Conservation (phyloP, 2,888 invertebrate species). For the Heliconius erato region DNA sequence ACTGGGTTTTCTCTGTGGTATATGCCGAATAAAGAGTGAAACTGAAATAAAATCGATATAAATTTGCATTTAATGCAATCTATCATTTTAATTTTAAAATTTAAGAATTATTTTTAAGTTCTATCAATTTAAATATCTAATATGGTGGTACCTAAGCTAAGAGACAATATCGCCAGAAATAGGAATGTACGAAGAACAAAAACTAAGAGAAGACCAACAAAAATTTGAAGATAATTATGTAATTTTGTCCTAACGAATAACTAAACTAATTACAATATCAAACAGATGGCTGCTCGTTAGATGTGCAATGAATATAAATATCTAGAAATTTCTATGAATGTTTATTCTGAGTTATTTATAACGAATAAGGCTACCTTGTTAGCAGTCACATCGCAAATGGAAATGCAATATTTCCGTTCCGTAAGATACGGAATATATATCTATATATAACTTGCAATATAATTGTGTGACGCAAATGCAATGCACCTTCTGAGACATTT, state of each 20-base stretch:
- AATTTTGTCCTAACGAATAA: neutral
- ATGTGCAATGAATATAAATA: no score
- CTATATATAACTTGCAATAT: conserved; percentile 56
- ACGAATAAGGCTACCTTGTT: conserved; percentile 39
- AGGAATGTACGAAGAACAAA: neutral
- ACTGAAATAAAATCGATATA: no score
- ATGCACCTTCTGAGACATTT: conserved; percentile 70
- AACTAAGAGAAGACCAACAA: neutral
- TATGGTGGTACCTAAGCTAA: no score
- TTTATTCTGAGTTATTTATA: conserved; percentile 12
- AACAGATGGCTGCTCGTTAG: neutral
- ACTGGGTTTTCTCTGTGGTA: no score
- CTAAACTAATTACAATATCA: neutral
- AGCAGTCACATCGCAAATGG: conserved; percentile 32
- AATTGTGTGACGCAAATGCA: conserved; percentile 72
- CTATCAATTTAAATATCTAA: no score
- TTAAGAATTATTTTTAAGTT: no score
- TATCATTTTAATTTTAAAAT: no score
- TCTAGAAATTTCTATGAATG: neutral
- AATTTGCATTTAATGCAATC: no score
- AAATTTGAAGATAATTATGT: neutral
- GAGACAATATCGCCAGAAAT: neutral
- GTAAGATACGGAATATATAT: conserved; percentile 17
- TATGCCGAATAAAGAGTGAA: no score
- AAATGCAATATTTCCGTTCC: conserved; percentile 36